Evolutionary conservation across 2,113 vertebrate species (phyloP).

Genomic region (Gadus chalcogrammus): DNA sequence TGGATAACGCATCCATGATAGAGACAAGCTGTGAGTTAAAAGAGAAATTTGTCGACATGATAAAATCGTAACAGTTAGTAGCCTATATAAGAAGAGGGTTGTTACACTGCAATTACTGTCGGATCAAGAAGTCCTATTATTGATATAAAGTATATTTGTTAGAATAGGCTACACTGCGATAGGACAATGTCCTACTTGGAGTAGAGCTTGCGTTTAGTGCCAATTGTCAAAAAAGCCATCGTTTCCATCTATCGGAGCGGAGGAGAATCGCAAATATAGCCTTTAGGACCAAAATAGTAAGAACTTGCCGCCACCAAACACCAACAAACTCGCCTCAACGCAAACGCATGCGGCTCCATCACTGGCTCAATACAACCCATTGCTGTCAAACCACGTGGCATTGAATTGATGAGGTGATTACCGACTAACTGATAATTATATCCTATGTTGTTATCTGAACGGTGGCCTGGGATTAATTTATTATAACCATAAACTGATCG

Average conservation of each 20-base stretch:
- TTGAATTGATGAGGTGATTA: too few relatives aligned
- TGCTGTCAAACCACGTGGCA: too few relatives aligned
- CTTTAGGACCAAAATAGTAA: too few relatives aligned
- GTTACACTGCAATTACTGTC: too few relatives aligned
- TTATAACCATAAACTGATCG: too few relatives aligned
- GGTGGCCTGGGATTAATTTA: too few relatives aligned
- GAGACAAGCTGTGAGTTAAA: slow-evolving; percentile 70
- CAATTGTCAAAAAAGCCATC: not conserved
- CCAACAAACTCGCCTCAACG: not conserved
- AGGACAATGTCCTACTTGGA: not conserved
- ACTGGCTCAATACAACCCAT: too few relatives aligned
- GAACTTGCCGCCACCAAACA: too few relatives aligned
- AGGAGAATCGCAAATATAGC: slow-evolving; percentile 10
- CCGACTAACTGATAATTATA: not conserved
- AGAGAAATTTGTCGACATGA: slow-evolving; percentile 62
- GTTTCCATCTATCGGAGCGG: slow-evolving; percentile 44
- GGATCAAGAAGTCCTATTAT: too few relatives aligned
- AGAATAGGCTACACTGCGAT: not conserved
- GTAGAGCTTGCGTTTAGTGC: not conserved
- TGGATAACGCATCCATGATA: slow-evolving; percentile 71
- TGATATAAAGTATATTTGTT: not conserved
- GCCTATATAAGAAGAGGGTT: not conserved
- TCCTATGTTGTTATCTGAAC: not conserved
- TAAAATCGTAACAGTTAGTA: not conserved
- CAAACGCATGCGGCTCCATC: not conserved